phyloP scores from a whole-genome alignment of 1,140 invertebrate genomes.

The Subanguina moxae region DNA sequence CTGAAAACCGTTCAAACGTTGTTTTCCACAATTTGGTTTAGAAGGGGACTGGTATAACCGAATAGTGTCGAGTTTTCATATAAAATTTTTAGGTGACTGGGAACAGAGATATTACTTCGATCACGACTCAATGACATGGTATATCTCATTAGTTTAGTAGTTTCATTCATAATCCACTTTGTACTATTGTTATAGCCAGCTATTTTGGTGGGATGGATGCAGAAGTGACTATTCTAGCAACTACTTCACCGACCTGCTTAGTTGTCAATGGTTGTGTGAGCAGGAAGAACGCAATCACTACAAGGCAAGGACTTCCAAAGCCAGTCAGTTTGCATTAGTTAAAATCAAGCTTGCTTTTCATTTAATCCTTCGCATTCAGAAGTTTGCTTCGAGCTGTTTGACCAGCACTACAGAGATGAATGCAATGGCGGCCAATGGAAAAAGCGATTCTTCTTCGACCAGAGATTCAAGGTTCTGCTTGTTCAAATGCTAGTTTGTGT shows the following conservation, averaged over 20 bases:
- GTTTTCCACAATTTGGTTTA: too few relatives aligned
- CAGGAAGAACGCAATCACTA: slow-evolving; percentile 14
- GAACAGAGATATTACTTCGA: slow-evolving; percentile 55
- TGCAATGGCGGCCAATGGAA: slow-evolving; percentile 52
- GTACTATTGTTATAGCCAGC: neutral
- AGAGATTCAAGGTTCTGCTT: slow-evolving; percentile 25
- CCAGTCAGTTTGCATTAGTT: neutral
- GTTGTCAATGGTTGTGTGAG: slow-evolving; percentile 56
- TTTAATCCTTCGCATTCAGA: slow-evolving; percentile 26
- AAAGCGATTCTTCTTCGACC: slow-evolving; percentile 53
- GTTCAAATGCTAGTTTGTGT: neutral
- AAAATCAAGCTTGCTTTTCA: neutral
- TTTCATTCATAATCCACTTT: too few relatives aligned
- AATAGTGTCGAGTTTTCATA: too few relatives aligned
- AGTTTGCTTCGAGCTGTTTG: slow-evolving; percentile 49
- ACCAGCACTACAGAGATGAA: slow-evolving; percentile 55
- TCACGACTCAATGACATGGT: slow-evolving; percentile 46
- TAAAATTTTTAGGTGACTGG: slow-evolving; percentile 43
- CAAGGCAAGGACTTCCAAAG: neutral
- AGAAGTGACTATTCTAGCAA: slow-evolving; percentile 38
- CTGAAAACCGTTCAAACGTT: too few relatives aligned
- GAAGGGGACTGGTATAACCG: too few relatives aligned
- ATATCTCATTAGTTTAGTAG: too few relatives aligned
- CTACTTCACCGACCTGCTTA: slow-evolving; percentile 51
- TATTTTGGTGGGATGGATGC: slow-evolving; percentile 52